Evolutionary conservation across 2,888 invertebrate species (phyloP), one percentile per base, ranked within the genome.

Genomic region (Venusia cambrica): DNA sequence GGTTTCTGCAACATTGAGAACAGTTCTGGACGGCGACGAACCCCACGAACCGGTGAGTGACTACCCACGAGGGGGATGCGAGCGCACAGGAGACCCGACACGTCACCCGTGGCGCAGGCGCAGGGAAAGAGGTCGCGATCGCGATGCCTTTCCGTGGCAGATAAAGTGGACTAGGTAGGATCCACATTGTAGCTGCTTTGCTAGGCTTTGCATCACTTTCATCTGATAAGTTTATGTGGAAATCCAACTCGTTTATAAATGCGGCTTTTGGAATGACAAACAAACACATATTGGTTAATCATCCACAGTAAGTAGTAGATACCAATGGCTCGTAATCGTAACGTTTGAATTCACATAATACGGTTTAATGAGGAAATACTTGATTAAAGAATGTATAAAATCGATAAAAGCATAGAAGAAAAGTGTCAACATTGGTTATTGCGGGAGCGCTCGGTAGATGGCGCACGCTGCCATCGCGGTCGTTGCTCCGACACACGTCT

Each of bases 111-210:
- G 56, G 53, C 49, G 53, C 56, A 6, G 2, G 51, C 51, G 48
- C 60, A 51, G 44, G 60, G 66, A 64, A 52, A 49, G 63, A 57
- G 62, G 62, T 61, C 66, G 64, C 52, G 57, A 60, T 61, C 66
- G 64, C 52, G 57, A 60, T 56, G 66, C 73, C 66, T 70, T 65
- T 70, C 66, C 67, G 57, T 55, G 29, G 16, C 32, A 10, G 24
- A 44, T 29, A 39, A 45, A 36, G 10, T 16, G 16, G 7, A 16
- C 8, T 9, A 19, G 17, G 30, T 7, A 12, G 10, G 8, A 12
- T n/a, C n/a, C n/a, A 32, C 32, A 22, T 16, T 21, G 1, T 6
- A 5, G 5, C 4, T 24, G 18, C 18, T 17, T 5, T 7, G 10
- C n/a, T n/a, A 18, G 12, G 18, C 18, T 28, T 20, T 14, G 7